phyloP scores from a whole-genome alignment of 30 jellyfish, hydroid and myxozoan genomes.

The Cassiopea xamachana region DNA sequence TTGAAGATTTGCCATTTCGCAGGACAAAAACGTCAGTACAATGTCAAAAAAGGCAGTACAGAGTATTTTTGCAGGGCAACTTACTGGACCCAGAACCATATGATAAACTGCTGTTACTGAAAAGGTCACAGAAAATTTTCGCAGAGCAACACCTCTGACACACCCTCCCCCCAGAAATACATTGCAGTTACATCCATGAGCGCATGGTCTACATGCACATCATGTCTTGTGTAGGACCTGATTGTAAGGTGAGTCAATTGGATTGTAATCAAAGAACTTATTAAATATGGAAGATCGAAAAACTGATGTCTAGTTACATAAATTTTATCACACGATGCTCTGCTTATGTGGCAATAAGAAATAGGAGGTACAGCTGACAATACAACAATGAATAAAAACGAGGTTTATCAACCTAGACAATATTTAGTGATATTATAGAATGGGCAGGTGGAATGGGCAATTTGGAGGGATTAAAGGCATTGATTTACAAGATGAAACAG shows the following conservation, averaged over 20 bases:
- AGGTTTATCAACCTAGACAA: neutral
- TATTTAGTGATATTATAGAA: slow-evolving; percentile 10
- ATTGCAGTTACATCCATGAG: too few relatives aligned
- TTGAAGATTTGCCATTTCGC: too few relatives aligned
- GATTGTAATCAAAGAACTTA: neutral
- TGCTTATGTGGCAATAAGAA: neutral
- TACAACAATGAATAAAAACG: neutral
- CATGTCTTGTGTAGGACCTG: neutral
- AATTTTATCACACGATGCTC: neutral
- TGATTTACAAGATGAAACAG: slow-evolving; percentile 41
- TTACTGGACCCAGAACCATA: too few relatives aligned
- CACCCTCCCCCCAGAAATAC: too few relatives aligned
- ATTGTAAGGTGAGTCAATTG: neutral
- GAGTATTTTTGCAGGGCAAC: too few relatives aligned
- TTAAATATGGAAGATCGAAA: neutral
- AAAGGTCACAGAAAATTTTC: too few relatives aligned
- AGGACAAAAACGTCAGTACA: too few relatives aligned
- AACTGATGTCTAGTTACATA: neutral
- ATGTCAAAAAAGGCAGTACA: too few relatives aligned
- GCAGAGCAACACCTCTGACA: too few relatives aligned
- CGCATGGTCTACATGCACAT: neutral
- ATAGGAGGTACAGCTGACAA: neutral
- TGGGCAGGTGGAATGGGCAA: slow-evolving; percentile 47
- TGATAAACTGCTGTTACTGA: too few relatives aligned
- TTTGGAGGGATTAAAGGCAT: slow-evolving; percentile 20